Base-by-base conservation (phyloP, 2,888 invertebrate genomes). In the Eledona agricola region DNA sequence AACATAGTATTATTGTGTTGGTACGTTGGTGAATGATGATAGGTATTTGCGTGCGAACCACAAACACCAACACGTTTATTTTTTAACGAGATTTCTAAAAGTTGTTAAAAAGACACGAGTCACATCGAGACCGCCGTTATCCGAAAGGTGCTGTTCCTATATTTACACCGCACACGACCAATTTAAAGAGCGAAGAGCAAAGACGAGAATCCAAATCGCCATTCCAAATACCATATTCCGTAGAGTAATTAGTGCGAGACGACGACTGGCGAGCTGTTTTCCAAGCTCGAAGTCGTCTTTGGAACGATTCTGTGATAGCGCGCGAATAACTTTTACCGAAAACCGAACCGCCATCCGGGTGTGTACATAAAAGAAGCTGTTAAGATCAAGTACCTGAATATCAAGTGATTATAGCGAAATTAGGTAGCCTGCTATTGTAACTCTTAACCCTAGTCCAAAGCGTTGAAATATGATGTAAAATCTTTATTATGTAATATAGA, bases 351-450 rank as follows among this genome's bases (percentile, higher is more conserved):
- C 45, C 29, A n/a, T n/a, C n/a, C n/a, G n/a, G 28, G 35, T 26
- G 28, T 34, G 28, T 51, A 35, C 43, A 52, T 31, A 57, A 51
- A 58, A 57, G 47, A 57, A 55, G 50, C 9, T 51, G 42, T 57
- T 34, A 58, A 65, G 58, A 63, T 60, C 60, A 51, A 57, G 65
- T 65, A 63, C 65, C 63, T 65, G 63, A 65, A 59, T 55, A 60
- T 57, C 54, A 63, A 60, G 62, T 62, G 62, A 62, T 63, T 53
- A 59, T 62, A 59, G 57, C 56, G 57, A 60, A 60, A 55, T 51
- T 55, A n/a, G n/a, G n/a, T 59, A 63, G 61, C 60, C 60, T 62
- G 64, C 64, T 64, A 62, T 64, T 64, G 61, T 62, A 62, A 64
- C 62, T 59, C 40, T 28, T 58, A 55, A 57, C 58, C 58, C 64